A percentile compares a stretch with the other conserved stretches of the same genome.
These are phyloP conservation scores for Masticophis lateralis DNA, from an alignment of 2,797 vertebrate species.

Conservation along the genomic window DNA sequence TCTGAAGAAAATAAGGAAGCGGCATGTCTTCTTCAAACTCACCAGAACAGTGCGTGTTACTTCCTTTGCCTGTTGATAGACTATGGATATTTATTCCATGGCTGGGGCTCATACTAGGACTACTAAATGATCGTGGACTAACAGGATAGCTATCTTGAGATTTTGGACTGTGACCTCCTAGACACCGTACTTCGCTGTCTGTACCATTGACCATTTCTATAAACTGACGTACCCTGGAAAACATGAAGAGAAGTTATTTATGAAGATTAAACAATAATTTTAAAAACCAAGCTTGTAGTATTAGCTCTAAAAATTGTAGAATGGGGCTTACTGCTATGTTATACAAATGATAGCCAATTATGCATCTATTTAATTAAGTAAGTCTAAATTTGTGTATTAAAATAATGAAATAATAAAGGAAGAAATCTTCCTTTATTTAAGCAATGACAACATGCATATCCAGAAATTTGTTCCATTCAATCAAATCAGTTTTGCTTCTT, in stretches of 20 bases:
- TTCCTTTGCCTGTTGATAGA: constrained; percentile 74
- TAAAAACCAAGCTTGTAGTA: not conserved
- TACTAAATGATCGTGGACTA: constrained; percentile 83
- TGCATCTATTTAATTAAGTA: not conserved
- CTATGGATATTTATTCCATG: constrained; percentile 76
- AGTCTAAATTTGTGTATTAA: not conserved
- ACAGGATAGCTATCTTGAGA: constrained; percentile 82
- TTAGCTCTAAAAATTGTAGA: not conserved
- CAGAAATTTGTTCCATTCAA: not conserved
- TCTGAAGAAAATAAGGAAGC: not conserved
- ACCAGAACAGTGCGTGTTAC: constrained; percentile 81
- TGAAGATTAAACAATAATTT: constrained; percentile 11
- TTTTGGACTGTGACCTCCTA: constrained; percentile 82
- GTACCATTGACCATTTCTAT: constrained; percentile 86
- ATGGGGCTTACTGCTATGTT: not conserved
- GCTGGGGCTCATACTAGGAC: constrained; percentile 81
- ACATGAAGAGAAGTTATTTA: constrained; percentile 55
- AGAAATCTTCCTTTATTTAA: not conserved
- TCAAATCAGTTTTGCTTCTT: not conserved
- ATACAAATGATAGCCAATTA: not conserved
- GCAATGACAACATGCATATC: not conserved
- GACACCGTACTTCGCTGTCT: constrained; percentile 80
- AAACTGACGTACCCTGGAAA: constrained; percentile 79
- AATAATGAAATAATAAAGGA: not conserved
- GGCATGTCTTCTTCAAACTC: constrained; percentile 33